Evolutionary conservation across 2,888 invertebrate genomes (phyloP), one percentile per base, ranked within the genome.

Genomic region (Eumacrocentrus americanus): DNA sequence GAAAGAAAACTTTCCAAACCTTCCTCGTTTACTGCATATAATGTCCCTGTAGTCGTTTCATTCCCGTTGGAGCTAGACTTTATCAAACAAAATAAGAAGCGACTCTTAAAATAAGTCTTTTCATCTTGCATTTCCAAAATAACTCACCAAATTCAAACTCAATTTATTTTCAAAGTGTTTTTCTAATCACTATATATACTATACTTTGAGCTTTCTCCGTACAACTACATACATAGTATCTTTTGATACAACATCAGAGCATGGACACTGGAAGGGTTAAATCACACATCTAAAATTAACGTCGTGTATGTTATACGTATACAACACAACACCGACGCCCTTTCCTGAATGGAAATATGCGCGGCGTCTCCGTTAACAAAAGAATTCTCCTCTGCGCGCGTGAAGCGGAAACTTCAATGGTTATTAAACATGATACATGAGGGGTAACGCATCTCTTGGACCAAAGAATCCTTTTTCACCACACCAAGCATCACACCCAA

Each of bases 371-470:
- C 29, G 51, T 55, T 60, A 65, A 67, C 68, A 68, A 68, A 66
- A 68, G 65, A 61, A 54, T 4, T 29, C 53, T 50, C 20, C 53
- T 35, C 48, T 47, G 35, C 20, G 59, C 48, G 57, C 35, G 61
- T 58, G 63, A 62, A 65, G 64, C 66, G 64, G 64, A 64, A 65
- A 68, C 66, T 68, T 66, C 64, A 68, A 65, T 64, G 65, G 65
- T 66, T 68, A 66, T 65, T 66, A 67, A 68, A 67, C 57, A 62
- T 61, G 61, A 62, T 59, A 60, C 61, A 61, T 29, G 40, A 37
- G 48, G 9, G 22, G 44, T 46, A 23, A 22, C 51, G 61, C 53
- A 60, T 59, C 56, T 25, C 56, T 34, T 14, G 61, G 51, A 57
- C 59, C 56, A 61, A 65, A 63, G 65, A 65, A 65, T 61, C 46